These are phyloP conservation scores for Conus canariensis DNA, from an alignment of 2,888 invertebrate species.

Conservation along the genomic window DNA sequence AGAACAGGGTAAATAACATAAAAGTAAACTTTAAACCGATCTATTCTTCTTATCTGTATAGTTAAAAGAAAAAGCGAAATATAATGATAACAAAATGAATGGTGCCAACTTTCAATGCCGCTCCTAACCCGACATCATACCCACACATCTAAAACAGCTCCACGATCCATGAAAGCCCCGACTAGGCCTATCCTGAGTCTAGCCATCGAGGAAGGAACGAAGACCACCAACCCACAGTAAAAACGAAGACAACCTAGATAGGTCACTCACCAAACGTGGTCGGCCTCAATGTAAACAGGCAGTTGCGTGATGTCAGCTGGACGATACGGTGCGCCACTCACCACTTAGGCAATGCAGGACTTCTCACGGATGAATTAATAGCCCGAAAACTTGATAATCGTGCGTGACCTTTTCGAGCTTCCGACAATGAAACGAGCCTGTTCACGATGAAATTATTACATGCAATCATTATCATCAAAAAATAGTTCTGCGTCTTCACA, in stretches of 20 bases:
- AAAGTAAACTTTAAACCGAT: too few relatives aligned
- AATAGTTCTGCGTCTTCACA: slow-evolving; percentile 16
- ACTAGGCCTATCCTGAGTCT: neutral
- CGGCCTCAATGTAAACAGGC: neutral
- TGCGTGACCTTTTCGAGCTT: slow-evolving; percentile 45
- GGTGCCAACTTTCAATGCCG: neutral
- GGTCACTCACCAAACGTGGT: slow-evolving; percentile 32
- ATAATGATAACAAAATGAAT: too few relatives aligned
- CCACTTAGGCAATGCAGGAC: slow-evolving; percentile 20
- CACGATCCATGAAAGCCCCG: neutral
- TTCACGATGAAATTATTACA: slow-evolving; percentile 14
- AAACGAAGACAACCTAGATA: neutral
- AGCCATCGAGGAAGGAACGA: slow-evolving; percentile 13
- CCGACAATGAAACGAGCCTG: slow-evolving; percentile 44
- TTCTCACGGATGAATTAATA: slow-evolving; percentile 42
- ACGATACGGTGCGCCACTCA: slow-evolving; percentile 15
- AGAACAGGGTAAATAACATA: too few relatives aligned
- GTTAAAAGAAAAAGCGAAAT: too few relatives aligned
- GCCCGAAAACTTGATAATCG: slow-evolving; percentile 45
- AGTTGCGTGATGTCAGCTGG: slow-evolving; percentile 17
- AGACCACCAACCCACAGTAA: slow-evolving; percentile 12
- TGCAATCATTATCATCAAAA: slow-evolving; percentile 40
- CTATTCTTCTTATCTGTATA: too few relatives aligned
- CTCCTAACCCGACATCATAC: neutral
- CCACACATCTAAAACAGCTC: neutral